Evolutionary conservation across 2,888 invertebrate species (phyloP).

Genomic region (Seira ritae): DNA sequence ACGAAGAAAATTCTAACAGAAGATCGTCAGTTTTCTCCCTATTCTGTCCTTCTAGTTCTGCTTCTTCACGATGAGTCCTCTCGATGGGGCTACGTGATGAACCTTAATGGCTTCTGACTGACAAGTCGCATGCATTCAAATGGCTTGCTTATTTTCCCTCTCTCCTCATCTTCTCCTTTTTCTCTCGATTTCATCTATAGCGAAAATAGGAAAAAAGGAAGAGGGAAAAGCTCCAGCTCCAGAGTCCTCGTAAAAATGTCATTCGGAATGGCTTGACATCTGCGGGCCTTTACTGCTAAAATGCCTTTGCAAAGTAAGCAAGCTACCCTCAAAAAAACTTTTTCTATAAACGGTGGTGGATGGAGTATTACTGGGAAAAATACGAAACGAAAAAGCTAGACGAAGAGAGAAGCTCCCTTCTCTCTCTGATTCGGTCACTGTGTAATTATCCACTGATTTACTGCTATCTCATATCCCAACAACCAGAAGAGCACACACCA

Average conservation of each 20-base stretch:
- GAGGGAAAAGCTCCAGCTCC: constrained; percentile 60
- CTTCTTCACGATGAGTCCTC: neutral
- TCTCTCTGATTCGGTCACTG: constrained; percentile 73
- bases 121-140: constrained; percentile 74
- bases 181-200: constrained; percentile 6
- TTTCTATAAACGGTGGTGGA: neutral
- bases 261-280: constrained; percentile 73
- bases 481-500: constrained; percentile 70
- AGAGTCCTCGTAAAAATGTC: constrained; percentile 73
- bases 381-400: neutral
- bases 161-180: constrained; percentile 33
- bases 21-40: constrained; percentile 20
- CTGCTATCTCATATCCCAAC: constrained; percentile 73
- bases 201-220: too few relatives aligned
- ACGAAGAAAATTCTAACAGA: neutral
- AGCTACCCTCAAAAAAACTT: neutral
- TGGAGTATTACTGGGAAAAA: neutral
- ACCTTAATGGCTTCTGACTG: constrained; percentile 73
- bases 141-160: constrained; percentile 72
- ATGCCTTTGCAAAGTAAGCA: constrained; percentile 42
- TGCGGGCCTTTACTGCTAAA: constrained; percentile 71
- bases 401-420: constrained; percentile 14
- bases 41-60: neutral
- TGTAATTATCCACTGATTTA: constrained; percentile 74
- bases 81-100: constrained; percentile 73